Evolutionary conservation across 2,888 invertebrate genomes (phyloP), one percentile per base, ranked within the genome.

Genomic region (Drymonia ruficornis): DNA sequence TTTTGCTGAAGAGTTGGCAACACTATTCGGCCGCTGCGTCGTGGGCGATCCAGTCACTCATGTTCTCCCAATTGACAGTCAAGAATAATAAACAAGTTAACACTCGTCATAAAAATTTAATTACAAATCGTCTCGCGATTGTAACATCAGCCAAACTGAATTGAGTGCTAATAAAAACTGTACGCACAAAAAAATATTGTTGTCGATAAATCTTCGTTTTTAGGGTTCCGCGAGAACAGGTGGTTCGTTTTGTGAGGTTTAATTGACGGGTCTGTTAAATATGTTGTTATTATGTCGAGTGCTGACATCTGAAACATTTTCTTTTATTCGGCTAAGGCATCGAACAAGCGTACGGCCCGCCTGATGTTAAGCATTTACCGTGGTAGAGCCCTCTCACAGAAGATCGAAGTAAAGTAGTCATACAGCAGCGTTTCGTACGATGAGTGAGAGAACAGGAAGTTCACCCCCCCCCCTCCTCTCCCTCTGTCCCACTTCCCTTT

Each of bases 111-210:
- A 68, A 68, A 68, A 59, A 11, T 56, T 59, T 68, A 68, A 68
- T 68, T 68, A 68, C 68, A 50, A 53, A 65, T 68, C 65, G 61
- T 53, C 68, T 61, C 65, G 59, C 63, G 60, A 62, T 65, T 62
- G 55, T 65, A 47, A 55, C 49, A 19, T 19, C 43, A 54, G 55
- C 51, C 51, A 59, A 65, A 53, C 48, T 56, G 61, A 58, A 53
- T 66, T 56, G 55, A 64, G 50, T 59, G 64, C 55, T 59, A 63
- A 64, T 68, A 66, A 68, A 46, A 70, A 52, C 51, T 56, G 50
- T 34, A 43, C 46, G 43, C 56, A 60, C 48, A 52, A 62, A 63
- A 65, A 68, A 59, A 23, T 12, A 23, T 28, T n/a, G 42, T 44
- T 59, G 47, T 62, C 45, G 56, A 55, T 67, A 51, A 57, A 50